Base-by-base conservation (phyloP, 1,140 invertebrate species). In the Drosophila nasuta region DNA sequence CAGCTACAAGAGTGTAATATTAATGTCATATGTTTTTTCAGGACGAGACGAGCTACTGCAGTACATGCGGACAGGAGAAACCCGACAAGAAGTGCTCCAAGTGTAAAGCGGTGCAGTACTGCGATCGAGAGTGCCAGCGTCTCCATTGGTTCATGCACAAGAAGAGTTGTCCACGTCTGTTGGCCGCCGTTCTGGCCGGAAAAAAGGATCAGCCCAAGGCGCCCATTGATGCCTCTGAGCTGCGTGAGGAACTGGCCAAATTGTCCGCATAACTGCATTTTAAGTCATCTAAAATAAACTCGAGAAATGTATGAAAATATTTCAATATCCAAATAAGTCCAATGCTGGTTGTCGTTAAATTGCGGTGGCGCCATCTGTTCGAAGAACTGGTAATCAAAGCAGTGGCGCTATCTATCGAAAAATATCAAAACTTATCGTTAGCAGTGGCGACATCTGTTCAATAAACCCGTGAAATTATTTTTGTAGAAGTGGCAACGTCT, bases 101-200 rank as follows among this genome's bases (percentile, higher is more conserved):
- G 91, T 99, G 98, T 93, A 98, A 98, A 94, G 95, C 95, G 63
- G 97, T 98, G 10, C 95, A 96, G 79, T 99, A 99, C 92, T 99
- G 99, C 93, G 96, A 98, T 92, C 94, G 97, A 75, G 95, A 96
- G 81, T 99, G 99, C 93, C 98, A 99, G 93, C 95, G 97, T 79
- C 93, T 99, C 5, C 98, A 99, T 93, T 99, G 98, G 98, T 96
- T 97, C 80, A 95, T 97, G 76, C 98, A 99, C 92, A 99, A 99
- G 93, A 98, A 98, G 92, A 95, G 94, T 28, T 97, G 96, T 79
- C 94, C 95, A 6, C 93, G 95, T 77, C 93, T 95, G 30, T 92
- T 93, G 3, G 82, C 92, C 8, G 71, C 80, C 2, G 69, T 77
- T 2, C 49, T 57, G 54, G 41, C 58, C n/a, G 70, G 78, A 0